phyloP scores from a whole-genome alignment of 2,113 vertebrate genomes.

The Tinamus guttatus region DNA sequence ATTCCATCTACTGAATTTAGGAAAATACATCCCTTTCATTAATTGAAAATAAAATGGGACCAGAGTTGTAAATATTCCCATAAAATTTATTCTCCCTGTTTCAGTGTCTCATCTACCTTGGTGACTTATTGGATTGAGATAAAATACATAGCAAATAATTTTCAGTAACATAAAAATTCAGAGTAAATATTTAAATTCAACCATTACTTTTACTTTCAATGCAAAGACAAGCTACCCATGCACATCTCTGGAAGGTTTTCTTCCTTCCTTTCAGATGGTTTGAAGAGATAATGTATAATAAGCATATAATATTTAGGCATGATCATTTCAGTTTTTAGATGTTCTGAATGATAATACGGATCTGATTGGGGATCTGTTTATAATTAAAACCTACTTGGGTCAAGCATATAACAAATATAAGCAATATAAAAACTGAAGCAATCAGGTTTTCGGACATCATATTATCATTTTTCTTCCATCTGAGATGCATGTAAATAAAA shows the following conservation, averaged over 20 bases:
- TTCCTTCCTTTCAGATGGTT: not conserved
- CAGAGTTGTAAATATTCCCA: not conserved
- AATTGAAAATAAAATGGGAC: not conserved
- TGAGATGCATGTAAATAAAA: not conserved
- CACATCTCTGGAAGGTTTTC: not conserved
- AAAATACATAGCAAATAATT: not conserved
- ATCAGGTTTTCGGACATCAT: not conserved
- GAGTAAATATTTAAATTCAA: not conserved
- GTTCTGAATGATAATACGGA: not conserved
- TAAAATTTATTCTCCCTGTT: not conserved
- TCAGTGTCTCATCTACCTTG: not conserved
- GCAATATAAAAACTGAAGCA: not conserved
- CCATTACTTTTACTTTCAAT: not conserved
- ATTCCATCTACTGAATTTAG: not conserved
- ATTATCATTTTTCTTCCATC: not conserved
- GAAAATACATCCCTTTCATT: not conserved
- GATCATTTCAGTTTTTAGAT: not conserved
- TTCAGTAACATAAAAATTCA: not conserved
- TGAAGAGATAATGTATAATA: not conserved
- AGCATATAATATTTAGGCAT: not conserved
- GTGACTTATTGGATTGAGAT: not conserved
- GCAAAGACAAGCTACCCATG: not conserved
- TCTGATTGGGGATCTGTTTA: slow-evolving; percentile 7
- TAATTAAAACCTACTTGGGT: slow-evolving; percentile 20
- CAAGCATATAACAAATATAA: slow-evolving; percentile 6